Evolutionary conservation across 2,113 vertebrate species (phyloP).

Genomic region (Aegotheles bennettii): DNA sequence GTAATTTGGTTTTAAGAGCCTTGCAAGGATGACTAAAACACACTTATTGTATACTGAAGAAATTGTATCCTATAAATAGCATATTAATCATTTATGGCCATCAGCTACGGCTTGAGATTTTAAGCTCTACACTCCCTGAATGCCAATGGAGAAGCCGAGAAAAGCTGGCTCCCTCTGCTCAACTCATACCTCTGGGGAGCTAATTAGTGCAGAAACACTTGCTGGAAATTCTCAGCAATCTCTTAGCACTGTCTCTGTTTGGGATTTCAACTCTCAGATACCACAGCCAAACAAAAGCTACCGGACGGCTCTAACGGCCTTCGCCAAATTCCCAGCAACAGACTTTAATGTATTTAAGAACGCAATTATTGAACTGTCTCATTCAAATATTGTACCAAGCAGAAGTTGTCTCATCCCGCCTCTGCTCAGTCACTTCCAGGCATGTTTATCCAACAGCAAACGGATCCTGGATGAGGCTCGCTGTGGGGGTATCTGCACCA

Average conservation of each 20-base stretch:
- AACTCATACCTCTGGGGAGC: constrained; percentile 63
- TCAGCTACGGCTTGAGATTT: constrained; percentile 30
- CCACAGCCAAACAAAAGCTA: constrained; percentile 44
- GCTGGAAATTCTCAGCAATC: constrained; percentile 23
- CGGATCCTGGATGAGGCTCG: neutral
- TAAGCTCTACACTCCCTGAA: constrained; percentile 42
- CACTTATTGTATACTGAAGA: neutral
- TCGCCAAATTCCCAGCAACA: neutral
- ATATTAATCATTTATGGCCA: neutral
- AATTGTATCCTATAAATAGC: neutral
- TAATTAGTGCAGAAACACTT: constrained; percentile 45
- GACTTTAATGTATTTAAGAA: neutral
- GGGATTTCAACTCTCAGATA: constrained; percentile 39
- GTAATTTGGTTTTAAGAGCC: neutral
- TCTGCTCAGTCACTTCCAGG: neutral
- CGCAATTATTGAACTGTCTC: neutral
- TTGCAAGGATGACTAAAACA: neutral
- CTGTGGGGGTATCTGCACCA: neutral
- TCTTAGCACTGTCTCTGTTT: neutral
- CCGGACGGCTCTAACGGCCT: neutral
- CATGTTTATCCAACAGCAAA: neutral
- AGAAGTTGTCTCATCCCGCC: neutral
- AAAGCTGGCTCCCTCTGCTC: constrained; percentile 34
- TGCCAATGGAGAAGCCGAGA: constrained; percentile 1
- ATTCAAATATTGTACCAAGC: neutral